Evolutionary conservation across 2,888 invertebrate genomes (phyloP), one percentile per base, ranked within the genome.

Genomic region (Leptopterna dolabrata): DNA sequence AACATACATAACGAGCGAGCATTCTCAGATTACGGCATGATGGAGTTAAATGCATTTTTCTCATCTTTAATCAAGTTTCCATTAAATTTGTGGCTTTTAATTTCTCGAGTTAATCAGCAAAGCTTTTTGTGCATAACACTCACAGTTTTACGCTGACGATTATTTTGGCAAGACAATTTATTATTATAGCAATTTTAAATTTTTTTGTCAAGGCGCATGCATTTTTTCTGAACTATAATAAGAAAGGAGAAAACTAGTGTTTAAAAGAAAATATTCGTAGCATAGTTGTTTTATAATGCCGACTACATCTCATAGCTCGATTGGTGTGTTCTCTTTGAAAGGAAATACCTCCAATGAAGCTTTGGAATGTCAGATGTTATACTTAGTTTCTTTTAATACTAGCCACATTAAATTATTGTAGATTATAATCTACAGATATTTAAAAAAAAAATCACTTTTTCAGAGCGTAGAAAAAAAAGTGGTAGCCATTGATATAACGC

Each of bases 241-340:
- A 73, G 73, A 36, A 73, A 73, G 41, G 27, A 45, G 36, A 24
- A 16, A 73, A 73, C 27, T 45, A 45, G 78, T 45, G 43, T 11
- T 78, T 78, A n/a, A 19, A 45, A 78, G 30, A 41, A 7, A 36
- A 36, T 4, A 19, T 45, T 4, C 27, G 78, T 78, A 78, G 78
- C 41, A 78, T 78, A 78, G 78, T n/a, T n/a, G n/a, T 78, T 78
- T 78, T 78, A 43, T 78, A 45, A 78, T 78, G 78, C 47, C 43
- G 41, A 63, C 24, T 45, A 45, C 4, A 1, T 73, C 36, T 73
- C 73, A 36, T 36, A 14, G 73, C 41, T 73, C 41, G 16, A 73
- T 73, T 73, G 73, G 36, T 19, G 47, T 47, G 47, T 43, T 43
- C 6, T 7, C 71, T 29, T 16, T n/a, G 29, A 36, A 13, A 70